Conservation (phyloP, 1,140 invertebrate genomes). For the Ruditapes philippinarum region DNA sequence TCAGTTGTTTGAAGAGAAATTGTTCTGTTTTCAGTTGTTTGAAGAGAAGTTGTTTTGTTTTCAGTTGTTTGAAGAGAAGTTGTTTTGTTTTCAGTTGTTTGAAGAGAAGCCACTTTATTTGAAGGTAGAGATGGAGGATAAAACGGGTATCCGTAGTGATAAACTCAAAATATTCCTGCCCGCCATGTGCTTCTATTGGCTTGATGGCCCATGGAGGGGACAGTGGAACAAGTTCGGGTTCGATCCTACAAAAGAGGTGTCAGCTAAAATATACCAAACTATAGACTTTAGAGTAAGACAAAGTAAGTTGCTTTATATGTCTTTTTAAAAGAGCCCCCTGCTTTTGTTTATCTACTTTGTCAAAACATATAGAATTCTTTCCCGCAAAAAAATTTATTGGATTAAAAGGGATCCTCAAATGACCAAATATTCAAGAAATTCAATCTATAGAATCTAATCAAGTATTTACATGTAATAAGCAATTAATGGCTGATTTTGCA, state of each 20-base stretch:
- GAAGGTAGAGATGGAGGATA: slow-evolving; percentile 90
- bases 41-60: too few relatives aligned
- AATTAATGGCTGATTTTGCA: too few relatives aligned
- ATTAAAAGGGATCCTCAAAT: too few relatives aligned
- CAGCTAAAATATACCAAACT: slow-evolving; percentile 93
- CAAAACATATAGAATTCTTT: too few relatives aligned
- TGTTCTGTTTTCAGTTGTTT: too few relatives aligned
- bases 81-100: slow-evolving; percentile 74
- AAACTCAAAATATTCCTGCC: slow-evolving; percentile 93
- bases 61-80: slow-evolving; percentile 68
- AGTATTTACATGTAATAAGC: too few relatives aligned
- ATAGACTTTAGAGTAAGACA: slow-evolving; percentile 94
- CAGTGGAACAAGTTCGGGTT: slow-evolving; percentile 95
- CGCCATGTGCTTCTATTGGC: slow-evolving; percentile 93
- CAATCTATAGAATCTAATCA: too few relatives aligned
- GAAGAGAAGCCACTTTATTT: slow-evolving; percentile 94
- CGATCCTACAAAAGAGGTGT: slow-evolving; percentile 93
- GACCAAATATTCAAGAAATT: too few relatives aligned
- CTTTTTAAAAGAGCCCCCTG: too few relatives aligned
- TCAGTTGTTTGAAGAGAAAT: too few relatives aligned
- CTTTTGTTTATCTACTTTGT: too few relatives aligned
- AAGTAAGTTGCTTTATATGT: slow-evolving; percentile 72
- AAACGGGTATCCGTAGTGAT: slow-evolving; percentile 82
- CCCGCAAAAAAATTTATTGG: too few relatives aligned
- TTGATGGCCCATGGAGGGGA: slow-evolving; percentile 95